phyloP scores from a whole-genome alignment of 2,888 invertebrate species.

The Phoenoteleia sp. region DNA sequence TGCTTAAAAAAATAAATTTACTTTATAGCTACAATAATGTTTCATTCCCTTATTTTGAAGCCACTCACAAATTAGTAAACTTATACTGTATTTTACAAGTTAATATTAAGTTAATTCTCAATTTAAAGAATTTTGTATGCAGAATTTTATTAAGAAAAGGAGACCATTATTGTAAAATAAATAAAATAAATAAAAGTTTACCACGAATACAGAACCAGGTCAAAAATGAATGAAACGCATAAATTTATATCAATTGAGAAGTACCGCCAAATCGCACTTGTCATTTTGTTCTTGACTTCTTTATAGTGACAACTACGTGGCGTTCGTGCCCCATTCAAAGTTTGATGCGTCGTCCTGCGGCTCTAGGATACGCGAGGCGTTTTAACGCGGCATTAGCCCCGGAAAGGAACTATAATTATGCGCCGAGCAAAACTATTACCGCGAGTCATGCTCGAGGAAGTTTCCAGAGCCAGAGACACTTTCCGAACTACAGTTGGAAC shows the following conservation, averaged over 20 bases:
- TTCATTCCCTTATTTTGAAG: too few species aligned
- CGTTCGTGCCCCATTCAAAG: constrained; percentile 53
- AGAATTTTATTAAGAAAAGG: too few species aligned
- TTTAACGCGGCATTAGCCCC: constrained; percentile 81
- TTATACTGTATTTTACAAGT: too few species aligned
- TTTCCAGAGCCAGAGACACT: constrained; percentile 75
- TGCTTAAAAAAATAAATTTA: too few species aligned
- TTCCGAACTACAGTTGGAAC: constrained; percentile 72
- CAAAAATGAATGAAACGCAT: constrained; percentile 8
- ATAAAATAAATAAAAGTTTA: too few species aligned
- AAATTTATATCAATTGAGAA: constrained; percentile 24
- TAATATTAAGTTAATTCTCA: too few species aligned
- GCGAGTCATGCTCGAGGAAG: constrained; percentile 79
- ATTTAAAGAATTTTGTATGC: too few species aligned
- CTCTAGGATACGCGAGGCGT: constrained; percentile 68
- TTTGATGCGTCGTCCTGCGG: constrained; percentile 64
- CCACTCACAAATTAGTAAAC: too few species aligned
- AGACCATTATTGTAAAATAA: too few species aligned
- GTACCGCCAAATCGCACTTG: constrained; percentile 2
- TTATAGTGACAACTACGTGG: constrained; percentile 42
- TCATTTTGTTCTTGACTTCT: constrained; percentile 38
- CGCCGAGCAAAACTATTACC: constrained; percentile 82
- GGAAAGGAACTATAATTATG: constrained; percentile 83
- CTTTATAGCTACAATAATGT: too few species aligned
- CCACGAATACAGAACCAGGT: too few species aligned